Conservation (phyloP, 30 jellyfish, hydroid and myxozoan genomes). For the Morbakka virulenta region DNA sequence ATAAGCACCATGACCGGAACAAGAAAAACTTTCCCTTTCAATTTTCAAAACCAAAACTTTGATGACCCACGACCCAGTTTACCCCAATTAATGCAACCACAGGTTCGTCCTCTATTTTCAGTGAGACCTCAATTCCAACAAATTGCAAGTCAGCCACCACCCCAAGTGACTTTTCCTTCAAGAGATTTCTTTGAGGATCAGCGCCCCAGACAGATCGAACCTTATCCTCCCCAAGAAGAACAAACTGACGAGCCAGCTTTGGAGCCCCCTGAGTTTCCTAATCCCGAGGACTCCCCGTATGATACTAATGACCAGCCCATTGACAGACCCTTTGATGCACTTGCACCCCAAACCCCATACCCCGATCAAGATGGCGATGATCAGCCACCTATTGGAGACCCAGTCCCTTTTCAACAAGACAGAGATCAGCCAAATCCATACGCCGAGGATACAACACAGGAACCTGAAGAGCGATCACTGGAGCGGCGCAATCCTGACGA, state of each 20-base stretch:
- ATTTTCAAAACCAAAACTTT: too few species aligned
- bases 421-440: not conserved
- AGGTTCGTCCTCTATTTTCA: too few species aligned
- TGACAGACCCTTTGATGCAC: not conserved
- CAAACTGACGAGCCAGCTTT: not conserved
- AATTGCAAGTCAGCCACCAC: too few species aligned
- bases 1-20: too few species aligned
- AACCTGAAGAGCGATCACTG: not conserved
- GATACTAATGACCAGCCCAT: not conserved
- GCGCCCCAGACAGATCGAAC: too few species aligned
- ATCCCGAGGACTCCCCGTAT: not conserved
- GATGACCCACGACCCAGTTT: too few species aligned
- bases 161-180: too few species aligned
- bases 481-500: constrained; percentile 6
- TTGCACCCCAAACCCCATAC: not conserved
- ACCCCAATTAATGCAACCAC: too few species aligned
- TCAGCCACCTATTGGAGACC: not conserved
- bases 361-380: not conserved
- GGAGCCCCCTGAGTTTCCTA: constrained; percentile 3
- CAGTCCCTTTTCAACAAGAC: not conserved
- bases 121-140: too few species aligned
- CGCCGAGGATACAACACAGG: not conserved
- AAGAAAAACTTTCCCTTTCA: too few species aligned
- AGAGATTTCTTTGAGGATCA: too few species aligned
- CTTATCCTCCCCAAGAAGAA: not conserved